A percentile compares a stretch with the other conserved stretches of the same genome.
phyloP scores from a whole-genome alignment of 1,140 invertebrate species.

The Eumaeus atala region DNA sequence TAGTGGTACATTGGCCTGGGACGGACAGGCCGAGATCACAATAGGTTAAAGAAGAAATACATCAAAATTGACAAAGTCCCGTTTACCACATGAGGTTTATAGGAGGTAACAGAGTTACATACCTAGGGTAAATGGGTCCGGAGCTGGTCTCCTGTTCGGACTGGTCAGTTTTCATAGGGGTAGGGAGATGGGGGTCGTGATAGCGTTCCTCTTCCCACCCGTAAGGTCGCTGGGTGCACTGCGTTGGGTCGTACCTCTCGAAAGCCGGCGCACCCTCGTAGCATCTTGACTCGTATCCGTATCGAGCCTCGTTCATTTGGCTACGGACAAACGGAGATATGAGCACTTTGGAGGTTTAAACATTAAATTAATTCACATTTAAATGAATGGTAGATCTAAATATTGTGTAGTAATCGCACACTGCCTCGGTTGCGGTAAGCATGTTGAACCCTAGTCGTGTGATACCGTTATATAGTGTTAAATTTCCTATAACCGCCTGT shows the following conservation, averaged over 20 bases:
- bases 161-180: conserved; percentile 70
- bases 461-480: too few relatives aligned
- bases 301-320: conserved; percentile 67
- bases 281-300: conserved; percentile 72
- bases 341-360: too few relatives aligned
- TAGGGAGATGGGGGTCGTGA: conserved; percentile 77
- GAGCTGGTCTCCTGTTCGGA: conserved; percentile 78
- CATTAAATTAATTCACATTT: background rate
- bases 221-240: conserved; percentile 64
- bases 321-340: conserved; percentile 28
- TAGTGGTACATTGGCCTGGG: conserved; percentile 87
- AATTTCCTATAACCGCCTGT: too few relatives aligned
- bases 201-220: conserved; percentile 73
- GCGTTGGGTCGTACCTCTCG: conserved; percentile 81
- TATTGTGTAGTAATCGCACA: too few relatives aligned
- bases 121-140: conserved; percentile 84
- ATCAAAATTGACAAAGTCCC: conserved; percentile 28
- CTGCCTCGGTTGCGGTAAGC: too few relatives aligned
- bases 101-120: conserved; percentile 31
- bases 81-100: conserved; percentile 52
- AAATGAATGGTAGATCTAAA: background rate
- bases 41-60: conserved; percentile 6
- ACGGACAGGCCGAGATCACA: conserved; percentile 28
- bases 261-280: conserved; percentile 81
- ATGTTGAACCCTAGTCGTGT: too few relatives aligned